A percentile compares a stretch with the other conserved stretches of the same genome.
These are phyloP conservation scores for Kryphioiulus occultus DNA, from an alignment of 2,888 invertebrate species.

Conservation along the genomic window DNA sequence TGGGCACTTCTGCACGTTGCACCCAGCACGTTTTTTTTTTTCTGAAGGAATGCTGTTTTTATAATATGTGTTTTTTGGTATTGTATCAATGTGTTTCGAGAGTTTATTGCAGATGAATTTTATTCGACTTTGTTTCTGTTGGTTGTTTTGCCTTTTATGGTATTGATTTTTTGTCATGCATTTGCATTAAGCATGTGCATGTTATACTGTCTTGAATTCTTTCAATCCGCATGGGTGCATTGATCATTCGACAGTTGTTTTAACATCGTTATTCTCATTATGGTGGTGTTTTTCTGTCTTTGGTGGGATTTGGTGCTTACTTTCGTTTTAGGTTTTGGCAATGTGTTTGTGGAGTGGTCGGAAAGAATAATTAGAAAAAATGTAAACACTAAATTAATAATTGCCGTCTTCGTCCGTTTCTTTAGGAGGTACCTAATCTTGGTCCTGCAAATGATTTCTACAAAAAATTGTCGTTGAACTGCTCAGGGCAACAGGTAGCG, in stretches of 20 bases:
- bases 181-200: background rate
- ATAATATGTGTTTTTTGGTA: background rate
- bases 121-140: too few species aligned
- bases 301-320: too few species aligned
- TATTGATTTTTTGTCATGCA: background rate
- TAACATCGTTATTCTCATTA: too few species aligned
- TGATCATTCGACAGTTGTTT: too few species aligned
- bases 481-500: constrained; percentile 94
- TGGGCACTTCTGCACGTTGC: constrained; percentile 33
- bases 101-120: background rate
- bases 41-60: background rate
- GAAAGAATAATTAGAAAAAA: too few species aligned
- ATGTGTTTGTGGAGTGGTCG: too few species aligned
- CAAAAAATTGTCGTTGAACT: constrained; percentile 94
- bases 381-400: too few species aligned
- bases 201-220: background rate
- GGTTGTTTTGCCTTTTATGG: background rate
- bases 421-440: constrained; percentile 76
- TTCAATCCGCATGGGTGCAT: background rate
- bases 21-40: background rate
- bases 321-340: too few species aligned
- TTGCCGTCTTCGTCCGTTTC: constrained; percentile 27
- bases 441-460: constrained; percentile 98
- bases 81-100: background rate
- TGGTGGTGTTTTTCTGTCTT: too few species aligned